A percentile compares a stretch with the other conserved stretches of the same genome.
Evolutionary conservation across 2,797 vertebrate species (phyloP).

Genomic region (Botia almorhae): DNA sequence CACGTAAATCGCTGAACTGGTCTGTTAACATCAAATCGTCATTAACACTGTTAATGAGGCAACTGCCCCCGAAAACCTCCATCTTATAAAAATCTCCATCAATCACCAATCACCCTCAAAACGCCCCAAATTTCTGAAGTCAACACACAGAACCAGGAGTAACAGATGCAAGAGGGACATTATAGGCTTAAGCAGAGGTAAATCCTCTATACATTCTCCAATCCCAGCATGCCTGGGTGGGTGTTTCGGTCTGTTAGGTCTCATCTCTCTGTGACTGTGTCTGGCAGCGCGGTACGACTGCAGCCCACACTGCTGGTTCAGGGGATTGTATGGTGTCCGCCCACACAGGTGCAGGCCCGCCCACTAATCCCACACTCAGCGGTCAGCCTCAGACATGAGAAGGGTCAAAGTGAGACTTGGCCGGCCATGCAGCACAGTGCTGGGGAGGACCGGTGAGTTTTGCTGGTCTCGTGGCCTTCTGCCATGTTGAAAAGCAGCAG

Average conservation of each 20-base stretch:
- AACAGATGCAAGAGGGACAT: constrained; percentile 47
- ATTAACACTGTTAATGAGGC: not conserved
- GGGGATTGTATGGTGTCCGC: constrained; percentile 34
- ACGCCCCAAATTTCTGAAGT: constrained; percentile 27
- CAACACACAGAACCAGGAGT: constrained; percentile 24
- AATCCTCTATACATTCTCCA: constrained; percentile 44
- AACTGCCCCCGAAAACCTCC: not conserved
- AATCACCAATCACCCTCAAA: constrained; percentile 20
- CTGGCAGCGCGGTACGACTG: constrained; percentile 44
- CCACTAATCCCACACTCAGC: constrained; percentile 52
- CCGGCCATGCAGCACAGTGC: constrained; percentile 25
- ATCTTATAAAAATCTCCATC: not conserved
- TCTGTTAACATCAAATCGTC: not conserved
- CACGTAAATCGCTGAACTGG: not conserved
- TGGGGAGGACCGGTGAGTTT: constrained; percentile 27
- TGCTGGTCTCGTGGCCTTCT: constrained; percentile 45
- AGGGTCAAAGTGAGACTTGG: constrained; percentile 61
- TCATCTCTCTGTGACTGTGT: constrained; percentile 32
- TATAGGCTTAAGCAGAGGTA: constrained; percentile 53
- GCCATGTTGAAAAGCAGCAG: constrained; percentile 21
- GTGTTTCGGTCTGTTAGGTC: constrained; percentile 44
- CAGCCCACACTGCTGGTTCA: constrained; percentile 43
- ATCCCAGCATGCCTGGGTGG: constrained; percentile 42
- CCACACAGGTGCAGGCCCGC: constrained; percentile 42
- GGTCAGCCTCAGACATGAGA: constrained; percentile 57